A percentile compares a stretch with the other conserved stretches of the same genome.
Conservation (phyloP, 1,140 invertebrate genomes). For the Adoxophyes honmai region DNA sequence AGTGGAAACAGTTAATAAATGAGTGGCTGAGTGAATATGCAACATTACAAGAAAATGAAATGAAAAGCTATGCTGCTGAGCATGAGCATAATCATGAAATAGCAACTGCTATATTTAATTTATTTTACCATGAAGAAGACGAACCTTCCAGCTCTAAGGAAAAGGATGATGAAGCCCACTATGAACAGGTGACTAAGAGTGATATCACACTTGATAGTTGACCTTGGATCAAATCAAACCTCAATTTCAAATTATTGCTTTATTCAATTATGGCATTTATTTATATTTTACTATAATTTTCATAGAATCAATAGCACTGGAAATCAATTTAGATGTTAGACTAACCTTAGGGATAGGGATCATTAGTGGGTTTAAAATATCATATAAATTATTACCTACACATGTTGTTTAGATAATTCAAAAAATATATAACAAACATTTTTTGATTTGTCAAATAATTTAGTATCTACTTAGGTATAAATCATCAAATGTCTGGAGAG, state of each 20-base stretch:
- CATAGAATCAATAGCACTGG: no score
- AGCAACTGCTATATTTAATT: constrained; percentile 80
- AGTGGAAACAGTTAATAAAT: constrained; percentile 81
- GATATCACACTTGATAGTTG: neutral
- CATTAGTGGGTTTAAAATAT: no score
- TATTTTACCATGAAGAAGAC: constrained; percentile 52
- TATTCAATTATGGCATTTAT: no score
- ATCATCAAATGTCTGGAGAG: no score
- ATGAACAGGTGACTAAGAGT: constrained; percentile 41
- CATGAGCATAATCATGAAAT: constrained; percentile 89
- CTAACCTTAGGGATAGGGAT: no score
- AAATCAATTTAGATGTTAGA: no score
- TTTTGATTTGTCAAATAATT: no score
- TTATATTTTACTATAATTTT: no score
- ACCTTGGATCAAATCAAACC: constrained; percentile 2
- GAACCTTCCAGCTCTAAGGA: constrained; percentile 28
- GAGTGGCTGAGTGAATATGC: constrained; percentile 90
- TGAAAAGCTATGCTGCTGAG: constrained; percentile 86
- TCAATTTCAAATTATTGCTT: neutral
- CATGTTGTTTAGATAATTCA: no score
- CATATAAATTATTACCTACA: no score
- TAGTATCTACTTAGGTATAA: no score
- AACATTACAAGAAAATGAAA: constrained; percentile 83
- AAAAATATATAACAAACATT: no score
- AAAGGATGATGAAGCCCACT: constrained; percentile 34